Conservation (phyloP, 2,797 vertebrate species). For the Rachycentron canadum region DNA sequence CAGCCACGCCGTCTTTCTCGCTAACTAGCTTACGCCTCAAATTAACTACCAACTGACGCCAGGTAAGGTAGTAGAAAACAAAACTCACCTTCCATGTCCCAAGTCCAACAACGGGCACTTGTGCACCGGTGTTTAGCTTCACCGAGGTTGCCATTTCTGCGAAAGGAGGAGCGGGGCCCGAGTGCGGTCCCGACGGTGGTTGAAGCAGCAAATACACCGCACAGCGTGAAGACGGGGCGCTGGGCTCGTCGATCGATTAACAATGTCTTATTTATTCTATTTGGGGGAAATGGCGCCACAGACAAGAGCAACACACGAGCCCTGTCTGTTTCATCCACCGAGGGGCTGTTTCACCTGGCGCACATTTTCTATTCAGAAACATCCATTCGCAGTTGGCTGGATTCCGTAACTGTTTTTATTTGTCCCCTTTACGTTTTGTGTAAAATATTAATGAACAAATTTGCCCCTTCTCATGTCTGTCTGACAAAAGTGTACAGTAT, state of each 20-base stretch:
- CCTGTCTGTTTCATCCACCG: neutral
- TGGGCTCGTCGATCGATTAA: slow-evolving; percentile 53
- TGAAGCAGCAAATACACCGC: neutral
- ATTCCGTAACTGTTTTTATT: too few species aligned
- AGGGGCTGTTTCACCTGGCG: too few species aligned
- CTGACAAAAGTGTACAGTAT: neutral
- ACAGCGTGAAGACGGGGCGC: neutral
- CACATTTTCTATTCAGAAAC: too few species aligned
- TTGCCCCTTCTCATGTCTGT: neutral
- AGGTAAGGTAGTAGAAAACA: neutral
- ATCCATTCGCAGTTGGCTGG: too few species aligned
- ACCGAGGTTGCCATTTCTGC: slow-evolving; percentile 75
- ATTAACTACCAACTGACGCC: neutral
- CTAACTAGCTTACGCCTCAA: slow-evolving; percentile 22
- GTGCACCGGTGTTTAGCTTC: slow-evolving; percentile 79
- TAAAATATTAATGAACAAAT: neutral
- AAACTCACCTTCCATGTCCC: slow-evolving; percentile 86
- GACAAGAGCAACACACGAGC: too few species aligned
- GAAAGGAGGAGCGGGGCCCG: neutral
- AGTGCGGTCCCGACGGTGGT: accelerated
- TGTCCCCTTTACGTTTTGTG: too few species aligned
- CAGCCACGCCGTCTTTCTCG: neutral
- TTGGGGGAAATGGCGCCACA: neutral
- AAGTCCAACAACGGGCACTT: slow-evolving; percentile 83
- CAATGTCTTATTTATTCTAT: slow-evolving; percentile 37